Evolutionary conservation across 2,113 vertebrate genomes (phyloP), one percentile per base, ranked within the genome.

Genomic region (Sigmodon hispidus): DNA sequence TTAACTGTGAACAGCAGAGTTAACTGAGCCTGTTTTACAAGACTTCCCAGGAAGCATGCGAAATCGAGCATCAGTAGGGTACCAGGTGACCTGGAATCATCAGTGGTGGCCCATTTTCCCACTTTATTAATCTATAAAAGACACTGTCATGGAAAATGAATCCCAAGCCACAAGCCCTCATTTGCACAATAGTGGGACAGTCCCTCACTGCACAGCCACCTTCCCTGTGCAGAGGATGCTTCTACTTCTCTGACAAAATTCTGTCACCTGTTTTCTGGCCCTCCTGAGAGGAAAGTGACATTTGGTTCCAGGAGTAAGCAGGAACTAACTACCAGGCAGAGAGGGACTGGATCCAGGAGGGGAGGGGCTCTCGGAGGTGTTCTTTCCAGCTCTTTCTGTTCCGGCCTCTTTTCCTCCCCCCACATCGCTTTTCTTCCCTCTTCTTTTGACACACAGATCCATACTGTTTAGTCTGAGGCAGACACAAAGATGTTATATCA

Each of bases 141-240:
- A 81, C 29, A 17, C 16, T 6, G 3, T 40, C 45, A 26, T 24
- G 55, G 72, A 89, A 89, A 79, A 34, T 22, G 16, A 73, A 67
- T 73, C 70, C 86, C 79, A 89, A 85, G 77, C 45, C 70, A 45
- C 43, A 17, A 77, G 69, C 29, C 67, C 76, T 92, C 77, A 69
- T 83, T 95, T 65, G 65, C 57, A 52, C 7, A 26, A 11, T 29
- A 17, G 63, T 26, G 80, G 76, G 52, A 13, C 50, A 65, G 89
- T 26, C 34, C 43, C 63, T 65, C 73, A 13, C 45, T 2, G 5
- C 1, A 12, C n/a, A 69, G 31, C 48, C 50, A 7, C 6, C 52
- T 45, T 12, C 45, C 10, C 8, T 36, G n/a, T n/a, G n/a, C n/a
- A n/a, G n/a, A n/a, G n/a, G 43, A 1, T 6, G 34, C 45, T 73